These are phyloP conservation scores for Yponomeuta sedellus DNA, from an alignment of 2,888 invertebrate species.

Conservation along the genomic window DNA sequence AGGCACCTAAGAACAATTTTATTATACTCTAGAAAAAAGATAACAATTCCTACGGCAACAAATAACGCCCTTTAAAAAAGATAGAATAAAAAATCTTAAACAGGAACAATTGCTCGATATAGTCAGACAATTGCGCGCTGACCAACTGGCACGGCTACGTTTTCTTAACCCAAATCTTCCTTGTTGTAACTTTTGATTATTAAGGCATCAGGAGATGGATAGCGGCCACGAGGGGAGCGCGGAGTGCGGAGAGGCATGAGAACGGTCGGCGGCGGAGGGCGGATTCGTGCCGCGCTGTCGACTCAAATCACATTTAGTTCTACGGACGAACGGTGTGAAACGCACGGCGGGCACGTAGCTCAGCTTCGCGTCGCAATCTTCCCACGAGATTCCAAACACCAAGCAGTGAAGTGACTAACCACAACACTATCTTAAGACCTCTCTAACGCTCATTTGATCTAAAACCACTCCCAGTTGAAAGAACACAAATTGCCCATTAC, in stretches of 20 bases:
- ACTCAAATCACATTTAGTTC: conserved; percentile 62
- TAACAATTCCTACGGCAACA: too few relatives aligned
- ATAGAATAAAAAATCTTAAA: too few relatives aligned
- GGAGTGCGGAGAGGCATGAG: conserved; percentile 36
- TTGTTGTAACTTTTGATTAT: neutral
- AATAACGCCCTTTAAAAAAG: too few relatives aligned
- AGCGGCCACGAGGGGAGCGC: conserved; percentile 28
- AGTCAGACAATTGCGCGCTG: too few relatives aligned
- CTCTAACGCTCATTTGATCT: neutral
- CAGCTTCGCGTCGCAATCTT: conserved; percentile 29
- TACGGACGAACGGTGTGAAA: conserved; percentile 41
- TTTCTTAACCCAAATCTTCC: too few relatives aligned
- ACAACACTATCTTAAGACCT: neutral
- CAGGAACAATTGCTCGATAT: too few relatives aligned
- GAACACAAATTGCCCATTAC: neutral
- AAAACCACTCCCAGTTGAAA: neutral
- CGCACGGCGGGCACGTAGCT: conserved; percentile 25
- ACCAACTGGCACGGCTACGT: too few relatives aligned
- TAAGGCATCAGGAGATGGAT: conserved; percentile 17
- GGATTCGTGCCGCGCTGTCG: conserved; percentile 40
- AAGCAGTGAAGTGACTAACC: conserved; percentile 38
- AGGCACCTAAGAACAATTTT: too few relatives aligned
- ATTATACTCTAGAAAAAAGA: too few relatives aligned
- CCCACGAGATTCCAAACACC: conserved; percentile 32
- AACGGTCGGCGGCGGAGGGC: conserved; percentile 41